Evolutionary conservation across 1,140 invertebrate species (phyloP).

Genomic region (Orchesella cincta): DNA sequence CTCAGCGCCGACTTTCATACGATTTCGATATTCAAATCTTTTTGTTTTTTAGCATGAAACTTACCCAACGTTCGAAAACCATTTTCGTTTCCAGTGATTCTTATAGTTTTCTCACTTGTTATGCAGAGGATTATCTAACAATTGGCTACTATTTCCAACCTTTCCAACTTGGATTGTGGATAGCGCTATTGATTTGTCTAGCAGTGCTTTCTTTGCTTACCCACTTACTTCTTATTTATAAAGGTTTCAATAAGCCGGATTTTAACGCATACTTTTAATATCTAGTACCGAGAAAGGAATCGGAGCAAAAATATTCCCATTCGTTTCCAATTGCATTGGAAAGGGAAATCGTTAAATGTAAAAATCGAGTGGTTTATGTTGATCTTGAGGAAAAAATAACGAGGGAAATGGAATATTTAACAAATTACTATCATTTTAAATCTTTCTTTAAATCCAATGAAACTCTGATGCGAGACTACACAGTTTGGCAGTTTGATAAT

Average conservation of each 20-base stretch:
- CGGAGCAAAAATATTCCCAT: neutral
- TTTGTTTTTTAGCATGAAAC: no score
- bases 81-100: no score
- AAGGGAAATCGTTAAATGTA: neutral
- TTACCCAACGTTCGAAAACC: no score
- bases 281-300: neutral
- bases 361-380: neutral
- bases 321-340: neutral
- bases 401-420: neutral
- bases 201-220: neutral
- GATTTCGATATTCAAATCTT: no score
- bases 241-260: neutral
- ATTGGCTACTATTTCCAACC: neutral
- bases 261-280: neutral
- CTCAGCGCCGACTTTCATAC: no score
- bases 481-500: neutral
- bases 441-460: neutral
- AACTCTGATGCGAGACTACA: neutral
- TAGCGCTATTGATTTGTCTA: neutral
- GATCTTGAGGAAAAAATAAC: neutral
- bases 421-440: neutral
- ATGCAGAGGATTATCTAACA: neutral
- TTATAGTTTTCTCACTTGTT: neutral
- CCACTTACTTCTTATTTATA: no score
- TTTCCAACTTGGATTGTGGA: neutral